Conservation (phyloP, 2,797 vertebrate species). For the Helostoma temminkii region DNA sequence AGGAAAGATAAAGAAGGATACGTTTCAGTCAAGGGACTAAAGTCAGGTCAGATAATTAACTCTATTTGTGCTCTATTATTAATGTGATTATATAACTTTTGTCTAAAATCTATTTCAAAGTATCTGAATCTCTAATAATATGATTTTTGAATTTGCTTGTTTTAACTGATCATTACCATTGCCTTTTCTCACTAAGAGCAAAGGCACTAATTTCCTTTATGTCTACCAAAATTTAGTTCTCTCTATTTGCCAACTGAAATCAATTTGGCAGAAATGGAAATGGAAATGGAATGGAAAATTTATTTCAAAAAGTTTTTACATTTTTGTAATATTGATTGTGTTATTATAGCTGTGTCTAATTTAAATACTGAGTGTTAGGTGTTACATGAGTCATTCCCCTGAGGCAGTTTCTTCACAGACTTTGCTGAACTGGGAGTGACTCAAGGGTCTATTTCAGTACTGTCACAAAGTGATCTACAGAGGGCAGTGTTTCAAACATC, state of each 20-base stretch:
- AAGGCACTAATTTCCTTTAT: neutral
- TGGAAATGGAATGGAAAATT: too few species aligned
- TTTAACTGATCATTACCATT: neutral
- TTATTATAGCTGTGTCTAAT: slow-evolving; percentile 20
- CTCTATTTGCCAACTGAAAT: neutral
- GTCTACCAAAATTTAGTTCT: neutral
- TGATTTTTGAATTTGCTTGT: neutral
- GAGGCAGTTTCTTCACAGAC: neutral
- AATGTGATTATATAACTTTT: too few species aligned
- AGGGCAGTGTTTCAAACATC: slow-evolving; percentile 74
- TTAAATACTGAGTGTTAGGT: slow-evolving; percentile 12
- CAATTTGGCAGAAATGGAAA: too few species aligned
- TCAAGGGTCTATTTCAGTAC: neutral
- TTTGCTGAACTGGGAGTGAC: neutral
- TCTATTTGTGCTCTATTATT: neutral
- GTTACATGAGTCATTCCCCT: slow-evolving; percentile 3
- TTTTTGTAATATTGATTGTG: too few species aligned
- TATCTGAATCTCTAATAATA: neutral
- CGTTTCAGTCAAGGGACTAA: neutral
- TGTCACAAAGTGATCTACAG: slow-evolving; percentile 54
- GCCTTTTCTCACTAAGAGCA: neutral
- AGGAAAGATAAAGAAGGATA: slow-evolving; percentile 14
- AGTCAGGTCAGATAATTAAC: neutral
- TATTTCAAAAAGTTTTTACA: too few species aligned
- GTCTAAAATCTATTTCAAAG: too few species aligned